Evolutionary conservation across 2,113 vertebrate genomes (phyloP).

Genomic region (Marmota monax): DNA sequence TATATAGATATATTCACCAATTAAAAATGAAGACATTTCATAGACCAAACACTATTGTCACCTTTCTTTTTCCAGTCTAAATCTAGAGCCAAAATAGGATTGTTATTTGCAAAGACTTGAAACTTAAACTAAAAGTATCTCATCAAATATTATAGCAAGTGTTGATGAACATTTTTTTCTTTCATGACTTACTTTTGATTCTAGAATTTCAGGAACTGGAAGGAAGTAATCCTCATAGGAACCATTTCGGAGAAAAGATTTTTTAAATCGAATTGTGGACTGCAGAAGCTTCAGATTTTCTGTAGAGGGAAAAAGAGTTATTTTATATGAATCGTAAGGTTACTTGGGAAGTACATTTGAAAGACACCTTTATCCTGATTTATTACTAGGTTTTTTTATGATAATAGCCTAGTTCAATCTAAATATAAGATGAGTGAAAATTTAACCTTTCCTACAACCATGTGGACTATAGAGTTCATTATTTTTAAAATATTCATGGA

Average conservation of each 20-base stretch:
- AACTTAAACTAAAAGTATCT: slow-evolving; percentile 16
- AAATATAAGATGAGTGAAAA: slow-evolving; percentile 66
- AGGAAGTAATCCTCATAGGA: slow-evolving; percentile 82
- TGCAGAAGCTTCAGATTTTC: slow-evolving; percentile 86
- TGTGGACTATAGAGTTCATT: slow-evolving; percentile 43
- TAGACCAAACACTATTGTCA: background rate
- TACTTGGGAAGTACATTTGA: slow-evolving; percentile 47
- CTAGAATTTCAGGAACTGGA: slow-evolving; percentile 85
- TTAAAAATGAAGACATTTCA: slow-evolving; percentile 12
- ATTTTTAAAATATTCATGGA: slow-evolving; percentile 73
- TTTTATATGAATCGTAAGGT: slow-evolving; percentile 51
- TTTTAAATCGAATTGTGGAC: slow-evolving; percentile 82
- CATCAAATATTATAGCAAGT: background rate
- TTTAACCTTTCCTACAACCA: slow-evolving; percentile 72
- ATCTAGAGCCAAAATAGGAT: background rate
- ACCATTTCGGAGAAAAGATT: slow-evolving; percentile 83
- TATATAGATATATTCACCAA: background rate
- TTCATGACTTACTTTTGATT: slow-evolving; percentile 87
- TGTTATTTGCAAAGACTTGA: slow-evolving; percentile 22
- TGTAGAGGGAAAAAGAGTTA: slow-evolving; percentile 80
- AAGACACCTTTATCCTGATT: slow-evolving; percentile 64
- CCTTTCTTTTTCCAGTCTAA: background rate
- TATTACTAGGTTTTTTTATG: slow-evolving; percentile 56
- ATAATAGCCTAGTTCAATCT: slow-evolving; percentile 52
- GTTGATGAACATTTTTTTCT: background rate